Evolutionary conservation across 2,797 vertebrate species (phyloP).

Genomic region (Cyprinodon diabolis): DNA sequence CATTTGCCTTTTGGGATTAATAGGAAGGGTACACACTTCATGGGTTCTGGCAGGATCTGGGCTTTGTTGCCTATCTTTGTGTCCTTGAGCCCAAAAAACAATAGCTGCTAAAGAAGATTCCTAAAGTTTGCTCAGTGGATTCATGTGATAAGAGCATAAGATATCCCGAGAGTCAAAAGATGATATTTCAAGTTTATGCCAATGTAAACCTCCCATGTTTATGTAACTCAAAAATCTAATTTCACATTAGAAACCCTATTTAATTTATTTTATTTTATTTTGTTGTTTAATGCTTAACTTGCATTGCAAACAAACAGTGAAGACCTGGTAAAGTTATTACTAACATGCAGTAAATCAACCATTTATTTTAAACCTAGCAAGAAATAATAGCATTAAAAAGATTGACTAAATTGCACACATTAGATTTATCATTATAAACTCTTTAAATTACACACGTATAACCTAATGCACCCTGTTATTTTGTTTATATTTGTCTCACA

Average conservation of each 20-base stretch:
- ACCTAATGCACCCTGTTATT: background rate
- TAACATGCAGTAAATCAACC: background rate
- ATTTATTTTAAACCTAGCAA: background rate
- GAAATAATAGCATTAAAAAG: background rate
- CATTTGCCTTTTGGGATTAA: conserved; percentile 16
- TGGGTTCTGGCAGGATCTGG: conserved; percentile 6
- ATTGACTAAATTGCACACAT: background rate
- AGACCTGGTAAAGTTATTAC: background rate
- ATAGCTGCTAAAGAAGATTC: background rate
- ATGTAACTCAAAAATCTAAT: background rate
- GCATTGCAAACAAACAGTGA: background rate
- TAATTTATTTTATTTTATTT: background rate
- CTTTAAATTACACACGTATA: background rate
- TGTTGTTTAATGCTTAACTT: background rate
- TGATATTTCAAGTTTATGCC: background rate
- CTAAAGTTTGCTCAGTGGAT: background rate
- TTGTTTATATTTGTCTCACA: background rate
- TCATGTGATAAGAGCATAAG: background rate
- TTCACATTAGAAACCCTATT: too few species aligned
- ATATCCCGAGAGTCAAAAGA: background rate
- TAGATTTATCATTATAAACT: background rate
- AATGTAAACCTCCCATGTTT: background rate
- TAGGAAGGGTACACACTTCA: conserved; percentile 36
- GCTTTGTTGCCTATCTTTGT: conserved; percentile 6
- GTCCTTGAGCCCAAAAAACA: conserved; percentile 15